phyloP scores from a whole-genome alignment of 2,113 vertebrate genomes.

The Prinia subflava region DNA sequence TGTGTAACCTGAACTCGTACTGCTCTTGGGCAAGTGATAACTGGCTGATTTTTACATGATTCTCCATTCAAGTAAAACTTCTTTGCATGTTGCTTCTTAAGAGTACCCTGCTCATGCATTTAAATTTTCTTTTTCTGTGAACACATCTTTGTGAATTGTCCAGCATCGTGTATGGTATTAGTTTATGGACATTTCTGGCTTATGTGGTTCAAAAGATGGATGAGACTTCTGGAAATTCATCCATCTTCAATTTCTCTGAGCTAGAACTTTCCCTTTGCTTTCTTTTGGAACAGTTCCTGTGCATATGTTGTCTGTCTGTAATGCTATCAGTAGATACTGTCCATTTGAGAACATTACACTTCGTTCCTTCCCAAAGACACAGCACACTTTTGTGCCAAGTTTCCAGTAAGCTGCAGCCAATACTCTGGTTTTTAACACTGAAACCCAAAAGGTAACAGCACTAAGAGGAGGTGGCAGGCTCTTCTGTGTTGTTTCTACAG shows the following conservation, averaged over 20 bases:
- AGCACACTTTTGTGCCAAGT: slow-evolving; percentile 10
- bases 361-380: slow-evolving; percentile 42
- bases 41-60: neutral
- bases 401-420: slow-evolving; percentile 3
- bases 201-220: neutral
- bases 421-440: neutral
- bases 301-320: slow-evolving; percentile 30
- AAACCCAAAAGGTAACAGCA: neutral
- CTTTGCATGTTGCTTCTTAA: neutral
- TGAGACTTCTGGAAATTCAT: neutral
- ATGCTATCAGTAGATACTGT: slow-evolving; percentile 21
- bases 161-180: neutral
- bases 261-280: neutral
- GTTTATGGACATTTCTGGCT: neutral
- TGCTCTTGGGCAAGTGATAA: neutral
- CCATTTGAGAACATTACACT: slow-evolving; percentile 25
- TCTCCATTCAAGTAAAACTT: neutral
- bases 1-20: neutral
- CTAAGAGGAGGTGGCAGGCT: neutral
- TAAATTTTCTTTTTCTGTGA: neutral
- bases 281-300: neutral
- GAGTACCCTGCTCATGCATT: neutral
- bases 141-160: neutral
- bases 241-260: neutral
- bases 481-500: rapidly evolving